Evolutionary conservation across 1,140 invertebrate species (phyloP).

Genomic region (fruit fly (Drosophila melanogaster)): Release_6_plus_ISO1_MT NT_033779.5:5556501-5557000

Average conservation of each 20-base stretch:
- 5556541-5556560: conserved; percentile 75
- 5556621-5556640: conserved; percentile 88
- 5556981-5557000: conserved; percentile 79
- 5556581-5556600: conserved; percentile 73
- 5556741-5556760: conserved; percentile 79
- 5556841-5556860: conserved; percentile 75
- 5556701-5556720: conserved; percentile 63
- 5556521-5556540: rapidly evolving
- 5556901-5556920: conserved; percentile 39
- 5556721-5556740: conserved; percentile 70
- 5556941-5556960: conserved; percentile 62
- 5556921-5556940: conserved; percentile 48
- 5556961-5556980: conserved; percentile 73
- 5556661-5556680: conserved; percentile 62
- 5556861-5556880: conserved; percentile 75
- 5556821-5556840: conserved; percentile 91
- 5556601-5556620: conserved; percentile 89
- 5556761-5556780: conserved; percentile 74
- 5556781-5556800: conserved; percentile 88
- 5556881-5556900: conserved; percentile 53
- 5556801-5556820: conserved; percentile 88
- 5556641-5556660: conserved; percentile 58
- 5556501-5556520: conserved; percentile 61
- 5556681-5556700: conserved; percentile 43
- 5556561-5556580: conserved; percentile 57